These are phyloP conservation scores for Styela clava DNA, from an alignment of 23 tunicate genomes.

Conservation along the genomic window DNA sequence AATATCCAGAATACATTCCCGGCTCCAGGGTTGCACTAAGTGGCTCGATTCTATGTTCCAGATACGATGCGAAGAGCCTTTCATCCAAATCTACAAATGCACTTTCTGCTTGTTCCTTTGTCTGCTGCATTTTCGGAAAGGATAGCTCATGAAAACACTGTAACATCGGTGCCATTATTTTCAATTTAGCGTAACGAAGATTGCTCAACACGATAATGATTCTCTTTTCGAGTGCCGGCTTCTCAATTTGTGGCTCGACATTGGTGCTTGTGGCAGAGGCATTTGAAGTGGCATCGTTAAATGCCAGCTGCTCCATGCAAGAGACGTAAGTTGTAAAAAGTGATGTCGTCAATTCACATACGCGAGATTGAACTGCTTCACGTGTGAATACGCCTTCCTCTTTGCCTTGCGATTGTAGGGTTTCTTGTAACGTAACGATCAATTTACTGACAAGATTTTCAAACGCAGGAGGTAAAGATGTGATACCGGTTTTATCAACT, in stretches of 20 bases:
- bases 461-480: conserved; percentile 14
- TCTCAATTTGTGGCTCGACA: not conserved
- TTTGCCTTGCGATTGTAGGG: conserved; percentile 51
- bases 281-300: not conserved
- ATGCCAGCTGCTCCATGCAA: conserved; percentile 7
- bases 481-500: conserved; percentile 14
- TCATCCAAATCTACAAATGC: conserved; percentile 56
- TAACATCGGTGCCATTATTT: conserved; percentile 16
- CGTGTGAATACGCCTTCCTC: conserved; percentile 74
- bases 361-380: conserved; percentile 55
- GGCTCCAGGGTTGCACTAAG: conserved; percentile 63
- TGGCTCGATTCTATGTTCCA: conserved; percentile 85
- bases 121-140: conserved; percentile 60
- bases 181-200: conserved; percentile 23
- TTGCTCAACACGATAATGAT: conserved; percentile 20
- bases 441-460: conserved; percentile 27
- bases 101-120: conserved; percentile 30
- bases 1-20: conserved; percentile 86
- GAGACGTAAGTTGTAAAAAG: conserved; percentile 34
- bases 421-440: conserved; percentile 46
- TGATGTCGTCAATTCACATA: conserved; percentile 40
- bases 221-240: conserved; percentile 5
- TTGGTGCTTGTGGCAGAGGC: not conserved
- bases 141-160: conserved; percentile 34
- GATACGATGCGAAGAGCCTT: conserved; percentile 67